These are phyloP conservation scores for Virgularia gustaviana DNA, from an alignment of 92 coral and sea anemone genomes.

Conservation along the genomic window DNA sequence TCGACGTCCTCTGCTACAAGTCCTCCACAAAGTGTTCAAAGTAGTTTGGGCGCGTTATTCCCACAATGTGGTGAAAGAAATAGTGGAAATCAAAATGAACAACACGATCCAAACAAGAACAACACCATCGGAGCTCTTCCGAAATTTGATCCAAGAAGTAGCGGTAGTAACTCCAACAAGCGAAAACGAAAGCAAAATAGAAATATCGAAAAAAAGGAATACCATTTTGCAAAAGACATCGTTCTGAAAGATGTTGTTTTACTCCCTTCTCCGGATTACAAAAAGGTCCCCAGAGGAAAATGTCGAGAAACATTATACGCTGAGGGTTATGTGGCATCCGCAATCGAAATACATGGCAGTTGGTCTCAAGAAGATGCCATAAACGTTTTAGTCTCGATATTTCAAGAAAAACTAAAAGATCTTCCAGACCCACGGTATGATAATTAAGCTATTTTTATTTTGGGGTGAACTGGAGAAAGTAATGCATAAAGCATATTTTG, in stretches of 20 bases:
- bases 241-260: slow-evolving; percentile 14
- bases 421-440: slow-evolving; percentile 6
- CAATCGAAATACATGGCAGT: slow-evolving; percentile 14
- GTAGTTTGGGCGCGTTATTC: not conserved
- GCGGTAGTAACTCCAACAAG: not conserved
- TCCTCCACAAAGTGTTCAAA: not conserved
- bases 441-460: not conserved
- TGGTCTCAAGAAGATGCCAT: slow-evolving; percentile 16
- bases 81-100: not conserved
- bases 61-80: not conserved
- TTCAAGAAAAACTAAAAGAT: slow-evolving; percentile 1
- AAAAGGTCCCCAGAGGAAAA: slow-evolving; percentile 31
- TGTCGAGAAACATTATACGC: slow-evolving; percentile 19
- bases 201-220: not conserved
- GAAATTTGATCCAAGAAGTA: no score
- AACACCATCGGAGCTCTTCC: no score
- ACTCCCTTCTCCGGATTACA: slow-evolving; percentile 29
- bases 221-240: not conserved
- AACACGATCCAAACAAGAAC: no score
- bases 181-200: slow-evolving; percentile 3
- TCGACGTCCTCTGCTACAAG: no score
- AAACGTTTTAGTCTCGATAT: not conserved
- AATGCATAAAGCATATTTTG: no score
- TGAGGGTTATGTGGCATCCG: slow-evolving; percentile 30
- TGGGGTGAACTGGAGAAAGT: no score